Percentiles rank a stretch among this genome's conserved stretches.
These are phyloP conservation scores for Haemorhous mexicanus DNA, from an alignment of 2,113 vertebrate genomes.

Conservation along the genomic window DNA sequence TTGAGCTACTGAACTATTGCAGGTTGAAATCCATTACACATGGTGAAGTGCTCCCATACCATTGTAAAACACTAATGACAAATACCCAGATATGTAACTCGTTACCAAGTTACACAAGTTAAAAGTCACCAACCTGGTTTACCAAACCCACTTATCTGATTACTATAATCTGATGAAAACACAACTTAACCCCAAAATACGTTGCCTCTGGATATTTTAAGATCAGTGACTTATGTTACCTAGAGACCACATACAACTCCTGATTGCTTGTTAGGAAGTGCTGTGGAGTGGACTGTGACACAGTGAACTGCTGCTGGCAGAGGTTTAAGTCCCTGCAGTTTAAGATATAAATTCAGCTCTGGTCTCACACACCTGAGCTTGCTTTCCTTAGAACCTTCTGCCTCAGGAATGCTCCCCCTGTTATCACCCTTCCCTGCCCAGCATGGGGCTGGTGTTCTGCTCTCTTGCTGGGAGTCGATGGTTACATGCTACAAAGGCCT, in stretches of 20 bases:
- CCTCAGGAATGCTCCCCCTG: not conserved
- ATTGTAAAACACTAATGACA: not conserved
- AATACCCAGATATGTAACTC: not conserved
- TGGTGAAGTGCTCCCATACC: not conserved
- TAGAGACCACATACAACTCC: not conserved
- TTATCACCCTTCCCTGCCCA: not conserved
- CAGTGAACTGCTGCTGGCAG: not conserved
- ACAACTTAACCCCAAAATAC: not conserved
- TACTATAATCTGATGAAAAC: conserved; percentile 18
- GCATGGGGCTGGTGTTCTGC: rapidly evolving
- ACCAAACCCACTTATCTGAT: conserved; percentile 18
- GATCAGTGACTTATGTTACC: not conserved
- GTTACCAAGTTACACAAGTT: not conserved
- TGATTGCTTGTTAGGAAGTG: not conserved
- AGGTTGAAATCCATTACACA: not conserved
- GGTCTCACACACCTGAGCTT: not conserved
- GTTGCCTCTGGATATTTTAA: conserved; percentile 4
- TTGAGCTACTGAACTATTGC: not conserved
- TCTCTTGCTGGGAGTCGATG: not conserved
- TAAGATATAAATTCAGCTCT: not conserved
- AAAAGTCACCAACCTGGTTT: not conserved
- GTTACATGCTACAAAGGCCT: not conserved
- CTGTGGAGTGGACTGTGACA: not conserved
- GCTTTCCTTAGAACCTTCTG: not conserved
- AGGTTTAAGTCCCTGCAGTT: not conserved